These are phyloP conservation scores for Tanypteryx hageni DNA, from an alignment of 2,888 invertebrate genomes.

Conservation along the genomic window DNA sequence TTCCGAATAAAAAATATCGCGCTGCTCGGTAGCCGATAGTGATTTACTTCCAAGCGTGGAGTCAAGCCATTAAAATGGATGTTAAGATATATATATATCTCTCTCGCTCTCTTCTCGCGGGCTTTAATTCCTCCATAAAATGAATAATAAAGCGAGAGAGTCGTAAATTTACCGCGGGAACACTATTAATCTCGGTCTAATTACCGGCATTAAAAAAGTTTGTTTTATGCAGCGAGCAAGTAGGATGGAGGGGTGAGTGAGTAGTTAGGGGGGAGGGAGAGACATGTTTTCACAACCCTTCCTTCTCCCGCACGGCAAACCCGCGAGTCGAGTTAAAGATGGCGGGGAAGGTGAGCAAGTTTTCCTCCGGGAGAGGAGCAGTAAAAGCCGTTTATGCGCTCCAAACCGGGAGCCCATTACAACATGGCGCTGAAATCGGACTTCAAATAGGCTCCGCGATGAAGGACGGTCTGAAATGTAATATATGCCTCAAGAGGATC, in stretches of 20 bases:
- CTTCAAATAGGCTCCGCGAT: too few species aligned
- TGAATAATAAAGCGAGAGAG: background rate
- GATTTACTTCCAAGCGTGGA: background rate
- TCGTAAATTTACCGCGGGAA: background rate
- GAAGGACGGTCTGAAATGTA: too few species aligned
- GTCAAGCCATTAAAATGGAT: background rate
- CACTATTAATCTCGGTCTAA: background rate
- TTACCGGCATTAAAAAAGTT: background rate
- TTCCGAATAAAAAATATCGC: background rate
- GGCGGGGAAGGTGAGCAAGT: slow-evolving; percentile 19
- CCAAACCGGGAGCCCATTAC: background rate
- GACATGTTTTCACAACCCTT: background rate
- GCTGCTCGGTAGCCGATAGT: background rate
- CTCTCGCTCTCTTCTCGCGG: background rate
- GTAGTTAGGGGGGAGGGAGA: background rate
- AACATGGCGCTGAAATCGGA: background rate
- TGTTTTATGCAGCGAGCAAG: background rate
- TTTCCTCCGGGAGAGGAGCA: background rate
- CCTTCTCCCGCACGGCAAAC: background rate
- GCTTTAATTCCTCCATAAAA: background rate
- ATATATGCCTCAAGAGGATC: too few species aligned
- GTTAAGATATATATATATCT: background rate
- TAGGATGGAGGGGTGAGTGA: background rate
- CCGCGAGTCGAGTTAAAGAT: background rate
- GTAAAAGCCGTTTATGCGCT: background rate